These are phyloP conservation scores for Drosophila ananassae DNA, from an alignment of 1,140 invertebrate species.

Conservation along the genomic window DNA sequence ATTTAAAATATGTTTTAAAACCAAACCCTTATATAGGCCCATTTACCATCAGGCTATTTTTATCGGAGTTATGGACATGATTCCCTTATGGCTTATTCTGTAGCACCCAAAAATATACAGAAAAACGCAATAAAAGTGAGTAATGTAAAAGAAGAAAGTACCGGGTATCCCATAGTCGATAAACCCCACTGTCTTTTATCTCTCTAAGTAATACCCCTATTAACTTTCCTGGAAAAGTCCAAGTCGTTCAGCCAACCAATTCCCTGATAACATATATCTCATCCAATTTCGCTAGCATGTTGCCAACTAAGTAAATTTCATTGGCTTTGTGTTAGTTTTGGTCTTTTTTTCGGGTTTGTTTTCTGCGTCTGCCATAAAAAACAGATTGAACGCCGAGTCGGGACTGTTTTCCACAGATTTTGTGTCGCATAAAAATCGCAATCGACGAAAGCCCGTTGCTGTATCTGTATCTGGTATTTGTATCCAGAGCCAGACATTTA, in stretches of 20 bases:
- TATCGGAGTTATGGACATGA: no score
- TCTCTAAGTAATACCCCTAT: background rate
- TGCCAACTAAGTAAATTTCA: conserved; percentile 59
- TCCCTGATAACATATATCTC: conserved; percentile 3
- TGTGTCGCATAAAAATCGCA: conserved; percentile 64
- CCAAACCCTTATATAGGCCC: no score
- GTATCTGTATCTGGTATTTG: conserved; percentile 12
- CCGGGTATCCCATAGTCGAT: no score
- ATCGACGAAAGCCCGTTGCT: conserved; percentile 34
- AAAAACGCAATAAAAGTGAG: no score
- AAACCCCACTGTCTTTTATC: background rate
- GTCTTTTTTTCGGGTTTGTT: conserved; percentile 12
- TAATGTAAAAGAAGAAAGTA: no score
- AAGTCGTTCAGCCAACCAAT: conserved; percentile 31
- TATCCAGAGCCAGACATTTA: conserved; percentile 58
- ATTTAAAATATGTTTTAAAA: no score
- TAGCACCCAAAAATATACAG: no score
- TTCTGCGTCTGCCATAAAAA: conserved; percentile 54
- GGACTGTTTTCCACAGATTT: conserved; percentile 52
- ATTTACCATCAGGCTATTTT: no score
- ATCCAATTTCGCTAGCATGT: conserved; percentile 39
- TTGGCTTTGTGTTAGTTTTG: conserved; percentile 58
- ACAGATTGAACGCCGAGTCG: conserved; percentile 35
- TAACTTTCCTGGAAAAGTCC: background rate
- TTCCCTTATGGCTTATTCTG: no score